A percentile compares a stretch with the other conserved stretches of the same genome.
Conservation (phyloP, 2,113 vertebrate genomes). For the Lathamus discolor region DNA sequence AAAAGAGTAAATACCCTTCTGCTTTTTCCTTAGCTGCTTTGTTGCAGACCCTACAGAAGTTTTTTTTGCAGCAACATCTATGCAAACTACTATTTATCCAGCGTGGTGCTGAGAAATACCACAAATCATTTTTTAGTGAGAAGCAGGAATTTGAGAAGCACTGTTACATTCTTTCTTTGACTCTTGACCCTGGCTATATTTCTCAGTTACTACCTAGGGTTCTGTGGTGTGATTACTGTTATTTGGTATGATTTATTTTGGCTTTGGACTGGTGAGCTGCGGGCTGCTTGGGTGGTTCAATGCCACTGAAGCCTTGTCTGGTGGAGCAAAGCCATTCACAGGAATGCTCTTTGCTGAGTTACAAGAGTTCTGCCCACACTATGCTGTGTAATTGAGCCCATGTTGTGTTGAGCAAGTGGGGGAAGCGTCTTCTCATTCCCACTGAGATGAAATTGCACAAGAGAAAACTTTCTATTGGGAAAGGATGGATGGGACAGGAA, state of each 20-base stretch:
- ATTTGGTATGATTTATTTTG: background rate
- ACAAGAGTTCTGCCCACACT: background rate
- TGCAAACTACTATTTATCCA: background rate
- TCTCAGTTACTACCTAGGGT: background rate
- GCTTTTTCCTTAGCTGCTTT: background rate
- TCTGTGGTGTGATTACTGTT: background rate
- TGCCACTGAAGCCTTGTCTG: background rate
- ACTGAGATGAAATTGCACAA: background rate
- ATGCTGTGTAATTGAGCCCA: background rate
- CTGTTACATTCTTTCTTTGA: background rate
- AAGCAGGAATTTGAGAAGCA: background rate
- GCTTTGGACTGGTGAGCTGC: background rate
- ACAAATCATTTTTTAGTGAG: background rate
- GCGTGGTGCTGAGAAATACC: background rate
- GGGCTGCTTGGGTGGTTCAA: fast-evolving
- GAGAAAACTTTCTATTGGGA: background rate
- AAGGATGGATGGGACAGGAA: background rate
- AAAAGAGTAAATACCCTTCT: background rate
- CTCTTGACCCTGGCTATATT: background rate
- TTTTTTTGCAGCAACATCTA: background rate
- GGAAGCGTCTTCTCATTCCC: background rate
- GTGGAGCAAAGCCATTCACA: background rate
- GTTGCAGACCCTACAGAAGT: background rate
- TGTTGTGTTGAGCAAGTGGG: background rate
- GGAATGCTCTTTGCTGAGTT: background rate